Evolutionary conservation across 2,888 invertebrate genomes (phyloP).

Genomic region (Agrotis puta): DNA sequence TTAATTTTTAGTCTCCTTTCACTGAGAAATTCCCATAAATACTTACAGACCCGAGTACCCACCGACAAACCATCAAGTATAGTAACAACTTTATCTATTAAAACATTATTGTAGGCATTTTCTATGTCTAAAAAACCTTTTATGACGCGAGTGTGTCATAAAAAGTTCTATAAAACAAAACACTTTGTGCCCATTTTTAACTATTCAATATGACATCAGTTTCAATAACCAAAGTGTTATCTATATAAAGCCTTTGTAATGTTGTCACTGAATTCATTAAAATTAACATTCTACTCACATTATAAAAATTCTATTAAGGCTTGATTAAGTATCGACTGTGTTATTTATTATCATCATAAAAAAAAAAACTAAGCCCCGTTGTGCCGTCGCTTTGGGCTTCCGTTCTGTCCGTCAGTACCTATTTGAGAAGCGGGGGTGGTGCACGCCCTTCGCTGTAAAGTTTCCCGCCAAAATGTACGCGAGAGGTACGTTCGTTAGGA

Average conservation of each 20-base stretch:
- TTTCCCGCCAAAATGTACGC: constrained; percentile 85
- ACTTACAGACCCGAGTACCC: too few relatives aligned
- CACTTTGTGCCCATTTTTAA: too few relatives aligned
- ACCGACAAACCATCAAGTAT: too few relatives aligned
- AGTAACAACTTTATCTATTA: too few relatives aligned
- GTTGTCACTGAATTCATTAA: neutral
- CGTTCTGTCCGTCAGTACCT: constrained; percentile 72
- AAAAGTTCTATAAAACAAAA: too few relatives aligned
- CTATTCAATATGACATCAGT: too few relatives aligned
- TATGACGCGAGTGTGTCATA: too few relatives aligned
- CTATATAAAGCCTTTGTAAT: neutral
- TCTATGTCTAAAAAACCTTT: too few relatives aligned
- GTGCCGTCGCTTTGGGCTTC: constrained; percentile 10
- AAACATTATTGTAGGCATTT: too few relatives aligned
- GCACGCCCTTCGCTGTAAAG: constrained; percentile 75
- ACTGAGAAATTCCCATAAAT: too few relatives aligned
- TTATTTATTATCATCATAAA: constrained; percentile 10
- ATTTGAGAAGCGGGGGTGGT: constrained; percentile 69
- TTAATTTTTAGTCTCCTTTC: too few relatives aligned
- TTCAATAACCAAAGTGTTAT: neutral
- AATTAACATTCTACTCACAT: constrained; percentile 6
- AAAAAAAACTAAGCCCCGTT: constrained; percentile 14
- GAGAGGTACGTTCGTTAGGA: constrained; percentile 76
- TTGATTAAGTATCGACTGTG: constrained; percentile 13
- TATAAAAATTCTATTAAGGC: neutral